Evolutionary conservation across 2,888 invertebrate genomes (phyloP), one percentile per base, ranked within the genome.

Genomic region (Melanostoma scalare): DNA sequence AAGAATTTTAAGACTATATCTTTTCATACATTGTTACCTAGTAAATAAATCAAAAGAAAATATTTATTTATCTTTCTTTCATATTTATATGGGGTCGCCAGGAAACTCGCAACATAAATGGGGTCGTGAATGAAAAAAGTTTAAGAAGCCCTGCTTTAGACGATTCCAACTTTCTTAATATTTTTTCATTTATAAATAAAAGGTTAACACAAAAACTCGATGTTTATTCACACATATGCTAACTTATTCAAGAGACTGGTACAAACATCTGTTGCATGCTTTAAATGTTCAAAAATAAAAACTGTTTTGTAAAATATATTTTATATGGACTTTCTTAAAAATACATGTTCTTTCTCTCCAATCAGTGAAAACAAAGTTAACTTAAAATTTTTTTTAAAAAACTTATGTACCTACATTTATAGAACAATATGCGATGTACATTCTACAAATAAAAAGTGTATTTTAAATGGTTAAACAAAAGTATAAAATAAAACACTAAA

Each of bases 241-340:
- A 55, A 69, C 44, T 72, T 52, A 76, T 72, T 72, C 73, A 82
- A 74, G 82, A 82, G 82, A 82, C 82, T 82, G 78, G 82, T 82
- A 82, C 73, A 78, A 69, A 82, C 68, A 82, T 77, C 68, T 77
- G 73, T 82, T 78, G 68, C 63, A 74, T 78, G 82, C 82, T 82
- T 76, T 78, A 58, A 78, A 82, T 82, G 73, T 77, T 73, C 44
- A 46, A 77, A 35, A 81, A 44, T 67, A 35, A 38, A 79, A 52
- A 53, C 33, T 42, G 48, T 58, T 42, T 46, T 55, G 50, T 58
- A 33, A 8, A 35, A 65, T 71, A 77, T 82, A 71, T 77, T 77
- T 82, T 77, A 56, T 78, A 78, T 78, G 36, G 42, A 68, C 60
- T 76, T 72, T 76, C 60, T 67, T 65, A 65, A 69, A 60, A 53